Percentiles rank a stretch among this genome's conserved stretches.
Conservation (phyloP, 2,797 vertebrate species). For the Myripristis murdjan region DNA sequence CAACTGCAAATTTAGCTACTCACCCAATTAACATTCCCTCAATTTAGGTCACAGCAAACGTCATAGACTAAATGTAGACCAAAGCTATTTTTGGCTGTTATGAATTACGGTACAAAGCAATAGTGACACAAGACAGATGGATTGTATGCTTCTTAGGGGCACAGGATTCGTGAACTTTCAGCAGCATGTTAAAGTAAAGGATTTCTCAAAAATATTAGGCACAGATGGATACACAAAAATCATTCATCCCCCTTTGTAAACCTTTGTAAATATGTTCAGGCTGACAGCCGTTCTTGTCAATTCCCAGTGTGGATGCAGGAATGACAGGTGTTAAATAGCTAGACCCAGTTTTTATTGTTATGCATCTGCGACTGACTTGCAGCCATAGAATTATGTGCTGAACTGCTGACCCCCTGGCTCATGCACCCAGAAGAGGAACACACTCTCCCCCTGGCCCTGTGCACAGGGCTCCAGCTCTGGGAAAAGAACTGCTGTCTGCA, state of each 20-base stretch:
- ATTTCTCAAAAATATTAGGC: conserved; percentile 14
- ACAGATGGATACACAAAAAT: conserved; percentile 39
- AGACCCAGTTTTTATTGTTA: conserved; percentile 36
- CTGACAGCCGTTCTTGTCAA: conserved; percentile 27
- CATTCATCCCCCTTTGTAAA: conserved; percentile 34
- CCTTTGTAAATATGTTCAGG: conserved; percentile 48
- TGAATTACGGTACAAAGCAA: conserved; percentile 76
- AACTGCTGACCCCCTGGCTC: conserved; percentile 73
- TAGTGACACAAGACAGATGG: conserved; percentile 65
- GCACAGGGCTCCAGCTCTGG: conserved; percentile 49
- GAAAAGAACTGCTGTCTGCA: conserved; percentile 75
- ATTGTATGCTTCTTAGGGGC: conserved; percentile 46
- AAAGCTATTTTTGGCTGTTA: conserved; percentile 76
- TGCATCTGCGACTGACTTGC: conserved; percentile 61
- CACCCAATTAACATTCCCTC: conserved; percentile 69
- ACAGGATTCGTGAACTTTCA: conserved; percentile 43
- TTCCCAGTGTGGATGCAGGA: conserved; percentile 37
- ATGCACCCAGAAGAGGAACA: conserved; percentile 48
- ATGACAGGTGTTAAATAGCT: conserved; percentile 71
- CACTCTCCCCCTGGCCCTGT: conserved; percentile 30
- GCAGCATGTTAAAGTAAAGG: conserved; percentile 34
- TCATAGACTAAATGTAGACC: conserved; percentile 78
- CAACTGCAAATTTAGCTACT: conserved; percentile 62
- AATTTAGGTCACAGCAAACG: conserved; percentile 75
- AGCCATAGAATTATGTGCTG: conserved; percentile 67